Base-by-base conservation (phyloP, 1,140 invertebrate genomes). In the Oreohelix idahoensis region DNA sequence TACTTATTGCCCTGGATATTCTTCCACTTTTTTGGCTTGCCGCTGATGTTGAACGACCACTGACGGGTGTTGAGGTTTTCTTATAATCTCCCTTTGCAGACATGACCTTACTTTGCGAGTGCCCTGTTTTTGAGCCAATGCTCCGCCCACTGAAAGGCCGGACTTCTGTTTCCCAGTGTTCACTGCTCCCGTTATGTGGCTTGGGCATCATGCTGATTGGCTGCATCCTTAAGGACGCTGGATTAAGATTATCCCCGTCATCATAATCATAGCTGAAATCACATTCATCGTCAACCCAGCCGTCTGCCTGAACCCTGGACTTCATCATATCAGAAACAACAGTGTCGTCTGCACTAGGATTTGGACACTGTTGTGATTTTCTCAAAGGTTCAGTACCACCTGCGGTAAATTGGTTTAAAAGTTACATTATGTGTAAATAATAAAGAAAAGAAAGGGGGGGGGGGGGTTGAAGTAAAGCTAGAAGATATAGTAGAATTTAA, bases 131-230 rank as follows among this genome's bases (percentile, higher is more conserved):
- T 36, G 49, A 29, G 32, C 38, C n/a, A 51, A 38, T 17, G 32
- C 76, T 86, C 4, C 29, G 51, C 29, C 49, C 42, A 39, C 76
- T 69, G 49, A 85, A 85, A 35, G 74, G 74, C 69, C 76, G 73
- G 36, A 85, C 84, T 71, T 85, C 80, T 10, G 84, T 85, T 38
- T 85, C 80, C 75, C 80, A 85, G 35, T 74, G 32, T 1, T 26
- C 17, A 74, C 79, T 82, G 63, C 73, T 45, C 29, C 36, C 36
- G 0, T 4, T 13, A 42, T 2, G 10, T 51, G 58, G 20, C 1
- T 17, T 80, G 4, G 35, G 13, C 13, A 17, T 45, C 53, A 32
- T 36, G n/a, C 17, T 45, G 13, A 10, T 79, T 29, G n/a, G n/a
- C n/a, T 78, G 32, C 32, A 63, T 63, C 1, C 29, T 13, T 26